A percentile compares a stretch with the other conserved stretches of the same genome.
These are phyloP conservation scores for Pristionchus mayeri DNA, from an alignment of 2,888 invertebrate species.

Conservation along the genomic window DNA sequence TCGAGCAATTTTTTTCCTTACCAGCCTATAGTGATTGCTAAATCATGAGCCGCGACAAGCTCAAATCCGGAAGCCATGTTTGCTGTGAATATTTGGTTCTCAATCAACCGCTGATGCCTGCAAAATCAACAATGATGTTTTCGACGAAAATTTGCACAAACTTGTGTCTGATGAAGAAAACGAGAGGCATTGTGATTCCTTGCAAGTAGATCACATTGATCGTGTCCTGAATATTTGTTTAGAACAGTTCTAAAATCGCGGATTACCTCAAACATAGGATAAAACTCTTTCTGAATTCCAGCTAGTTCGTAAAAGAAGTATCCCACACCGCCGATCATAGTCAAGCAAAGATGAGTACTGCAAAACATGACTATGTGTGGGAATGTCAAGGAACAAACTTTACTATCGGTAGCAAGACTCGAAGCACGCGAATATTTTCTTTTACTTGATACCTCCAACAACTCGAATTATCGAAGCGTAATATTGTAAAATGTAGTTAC, in stretches of 20 bases:
- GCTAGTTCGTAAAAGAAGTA: neutral
- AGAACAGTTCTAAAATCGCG: neutral
- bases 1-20: no score
- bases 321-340: neutral
- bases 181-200: neutral
- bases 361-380: no score
- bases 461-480: no score
- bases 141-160: neutral
- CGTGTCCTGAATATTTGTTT: neutral
- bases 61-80: neutral
- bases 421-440: no score
- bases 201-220: neutral
- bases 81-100: neutral
- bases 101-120: neutral
- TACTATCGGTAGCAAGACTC: no score
- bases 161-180: neutral
- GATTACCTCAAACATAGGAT: neutral
- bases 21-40: neutral
- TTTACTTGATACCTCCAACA: no score
- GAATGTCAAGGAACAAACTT: no score
- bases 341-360: neutral
- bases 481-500: no score
- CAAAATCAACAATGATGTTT: neutral
- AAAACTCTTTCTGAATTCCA: neutral
- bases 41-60: neutral